Evolutionary conservation across 1,140 invertebrate species (phyloP), one percentile per base, ranked within the genome.

Genomic region (Ooceraea biroi): DNA sequence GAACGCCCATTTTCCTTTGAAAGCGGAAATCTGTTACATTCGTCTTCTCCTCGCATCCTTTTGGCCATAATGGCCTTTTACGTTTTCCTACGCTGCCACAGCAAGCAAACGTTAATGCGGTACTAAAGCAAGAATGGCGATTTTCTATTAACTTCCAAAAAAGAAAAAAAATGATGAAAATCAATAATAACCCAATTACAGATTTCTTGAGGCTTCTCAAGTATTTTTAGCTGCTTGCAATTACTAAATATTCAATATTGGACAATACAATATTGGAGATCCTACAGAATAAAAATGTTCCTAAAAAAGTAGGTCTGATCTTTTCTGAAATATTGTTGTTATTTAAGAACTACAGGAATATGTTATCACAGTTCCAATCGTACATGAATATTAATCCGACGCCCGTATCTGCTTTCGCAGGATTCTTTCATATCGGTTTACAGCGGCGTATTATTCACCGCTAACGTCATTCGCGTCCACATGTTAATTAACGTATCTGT

Each of bases 1-100:
- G 78, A 74, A 74, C 61, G 78, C 57, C 74, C 78, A 74, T 78
- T 60, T 78, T 84, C 82, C 82, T 84, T 84, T 84, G 60, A 84
- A 57, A 84, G 63, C 25, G 50, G 61, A 84, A 84, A 84, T 78
- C 82, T 50, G 61, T 65, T 57, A 57, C 48, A 65, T 57, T 78
- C 61, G 61, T 63, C 30, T 52, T 68, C 52, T 77, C 66, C 52
- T 41, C 46, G 63, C 82, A 66, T 84, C 61, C 52, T 77, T 83
- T 83, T 30, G 48, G 60, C 68, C 68, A 82, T 72, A 83, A 76
- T 83, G 50, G 50, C 30, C 25, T n/a, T 58, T 80, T 69, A 57
- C 12, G 69, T 80, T 80, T n/a, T 71, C 36, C 65, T 78, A n/a
- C 22, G 36, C n/a, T 46, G 60, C 46, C 7, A 14, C 12, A 46